phyloP scores from a whole-genome alignment of 2,113 vertebrate genomes.

The Machaerirhynchus nigripectus region DNA sequence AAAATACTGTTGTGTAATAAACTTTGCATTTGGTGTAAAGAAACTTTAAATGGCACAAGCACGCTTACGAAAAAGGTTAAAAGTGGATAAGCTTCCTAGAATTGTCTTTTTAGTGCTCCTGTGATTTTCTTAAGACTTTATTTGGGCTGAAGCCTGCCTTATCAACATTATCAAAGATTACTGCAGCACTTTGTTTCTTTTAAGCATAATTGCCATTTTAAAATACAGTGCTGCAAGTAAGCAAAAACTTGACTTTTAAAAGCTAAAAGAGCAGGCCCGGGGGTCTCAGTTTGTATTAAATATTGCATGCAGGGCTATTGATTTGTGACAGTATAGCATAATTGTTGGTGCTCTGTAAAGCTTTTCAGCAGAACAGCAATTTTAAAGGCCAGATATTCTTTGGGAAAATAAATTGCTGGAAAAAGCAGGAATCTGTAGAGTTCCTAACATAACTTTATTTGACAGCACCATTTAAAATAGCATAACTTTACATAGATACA shows the following conservation, averaged over 20 bases:
- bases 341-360: neutral
- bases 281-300: neutral
- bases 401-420: neutral
- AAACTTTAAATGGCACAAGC: neutral
- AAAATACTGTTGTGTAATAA: neutral
- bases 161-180: neutral
- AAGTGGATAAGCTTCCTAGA: neutral
- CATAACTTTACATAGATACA: fast-evolving
- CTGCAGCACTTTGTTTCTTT: neutral
- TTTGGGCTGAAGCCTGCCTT: neutral
- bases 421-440: neutral
- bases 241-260: neutral
- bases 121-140: neutral
- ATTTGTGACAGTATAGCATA: neutral
- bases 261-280: neutral
- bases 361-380: neutral
- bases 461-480: neutral
- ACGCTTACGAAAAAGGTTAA: neutral
- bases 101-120: neutral
- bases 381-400: neutral
- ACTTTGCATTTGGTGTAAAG: neutral
- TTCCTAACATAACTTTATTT: neutral
- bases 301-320: neutral
- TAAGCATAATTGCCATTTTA: neutral
- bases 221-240: neutral